phyloP scores from a whole-genome alignment of 1,140 invertebrate species.

The Thaumetopoea pityocampa region DNA sequence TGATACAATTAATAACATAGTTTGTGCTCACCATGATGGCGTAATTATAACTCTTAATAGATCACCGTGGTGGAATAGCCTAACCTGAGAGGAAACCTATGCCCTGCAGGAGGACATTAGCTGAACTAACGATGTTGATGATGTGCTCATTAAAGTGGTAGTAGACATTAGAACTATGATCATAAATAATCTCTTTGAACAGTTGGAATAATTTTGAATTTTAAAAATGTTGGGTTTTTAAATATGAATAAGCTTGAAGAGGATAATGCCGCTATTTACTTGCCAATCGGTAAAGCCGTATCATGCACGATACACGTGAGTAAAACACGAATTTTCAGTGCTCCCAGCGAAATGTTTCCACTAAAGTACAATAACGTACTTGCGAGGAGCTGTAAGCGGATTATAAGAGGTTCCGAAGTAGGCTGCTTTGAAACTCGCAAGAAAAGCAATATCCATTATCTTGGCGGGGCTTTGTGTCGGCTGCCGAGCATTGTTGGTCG shows the following conservation, averaged over 20 bases:
- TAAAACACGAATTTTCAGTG: slow-evolving; percentile 38
- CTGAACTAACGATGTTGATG: too few species aligned
- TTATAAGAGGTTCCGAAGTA: slow-evolving; percentile 66
- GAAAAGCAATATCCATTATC: slow-evolving; percentile 73
- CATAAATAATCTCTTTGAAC: too few species aligned
- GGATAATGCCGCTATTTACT: slow-evolving; percentile 9
- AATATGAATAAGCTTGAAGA: slow-evolving; percentile 1
- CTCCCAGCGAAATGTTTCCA: slow-evolving; percentile 50
- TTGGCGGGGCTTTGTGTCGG: slow-evolving; percentile 53
- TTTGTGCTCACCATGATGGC: too few species aligned
- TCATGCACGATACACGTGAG: slow-evolving; percentile 28
- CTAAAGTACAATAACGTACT: slow-evolving; percentile 61
- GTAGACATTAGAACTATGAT: too few species aligned
- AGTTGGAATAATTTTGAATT: too few species aligned
- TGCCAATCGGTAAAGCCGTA: slow-evolving; percentile 23
- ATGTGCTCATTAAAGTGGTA: too few species aligned
- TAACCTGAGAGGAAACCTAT: too few species aligned
- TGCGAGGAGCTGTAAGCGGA: slow-evolving; percentile 60
- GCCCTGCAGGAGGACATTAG: too few species aligned
- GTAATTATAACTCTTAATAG: too few species aligned
- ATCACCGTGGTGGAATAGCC: too few species aligned
- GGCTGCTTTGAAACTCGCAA: slow-evolving; percentile 68
- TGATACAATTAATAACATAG: too few species aligned
- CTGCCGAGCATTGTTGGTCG: slow-evolving; percentile 45
- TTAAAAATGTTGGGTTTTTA: too few species aligned